Base-by-base conservation (phyloP, 1,140 invertebrate species). In the Tetramorium parvispinum region DNA sequence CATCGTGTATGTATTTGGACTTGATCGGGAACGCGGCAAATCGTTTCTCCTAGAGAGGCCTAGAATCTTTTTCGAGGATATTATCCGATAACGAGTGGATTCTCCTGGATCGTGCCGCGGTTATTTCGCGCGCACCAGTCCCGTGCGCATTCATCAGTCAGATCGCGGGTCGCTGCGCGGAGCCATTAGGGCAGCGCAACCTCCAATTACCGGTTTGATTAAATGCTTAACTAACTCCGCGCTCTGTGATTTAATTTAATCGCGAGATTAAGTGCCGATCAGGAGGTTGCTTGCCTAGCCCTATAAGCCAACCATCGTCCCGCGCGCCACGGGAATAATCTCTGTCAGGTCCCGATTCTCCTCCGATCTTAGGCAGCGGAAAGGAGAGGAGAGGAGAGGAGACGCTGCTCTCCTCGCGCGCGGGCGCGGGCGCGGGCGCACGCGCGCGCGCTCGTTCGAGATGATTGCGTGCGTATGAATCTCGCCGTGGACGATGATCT, bases 201-300 rank as follows among this genome's bases (percentile, higher is more conserved):
- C 93, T 93, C 92, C 92, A 94, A 94, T 95, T 94, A 94, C 91
- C 90, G 92, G 92, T 94, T 95, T 95, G 93, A 95, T 94, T 94
- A 95, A 95, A 95, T 94, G 93, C 93, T 95, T 94, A 94, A 94
- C 94, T 94, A 94, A 95, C 93, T 95, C 93, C 77, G 92, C 91
- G 91, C 91, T 93, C 93, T 94, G 93, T 94, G 92, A 92, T 94
- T 94, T 95, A 94, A 95, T 95, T 94, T 95, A 95, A 95, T 95
- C 93, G 93, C 91, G 90, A 94, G 92, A 94, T 93, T 94, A 94
- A 94, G 92, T 93, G 92, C 93, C 90, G 90, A 91, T 90, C 88
- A 87, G 87, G 70, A 78, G 85, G 85, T 85, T 89, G 86, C 89
- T 81, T 66, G 77, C 89, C 73, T 88, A 88, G 85, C 85, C 85